phyloP scores from a whole-genome alignment of 2,113 vertebrate species.

The Amblyopsis rosae region DNA sequence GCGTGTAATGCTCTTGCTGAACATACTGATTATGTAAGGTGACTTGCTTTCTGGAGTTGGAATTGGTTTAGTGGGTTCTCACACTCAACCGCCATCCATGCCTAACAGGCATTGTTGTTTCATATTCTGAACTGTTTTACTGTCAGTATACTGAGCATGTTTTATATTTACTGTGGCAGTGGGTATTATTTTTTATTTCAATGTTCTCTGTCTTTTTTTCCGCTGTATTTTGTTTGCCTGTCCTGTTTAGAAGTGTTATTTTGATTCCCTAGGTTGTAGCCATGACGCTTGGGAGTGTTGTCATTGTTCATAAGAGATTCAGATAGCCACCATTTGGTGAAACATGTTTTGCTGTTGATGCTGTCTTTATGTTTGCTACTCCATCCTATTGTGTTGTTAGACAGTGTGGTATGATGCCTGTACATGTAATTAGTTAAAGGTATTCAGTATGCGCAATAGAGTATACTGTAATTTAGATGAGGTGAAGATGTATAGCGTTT shows the following conservation, averaged over 20 bases:
- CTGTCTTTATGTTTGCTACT: conserved; percentile 17
- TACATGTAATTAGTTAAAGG: too few species aligned
- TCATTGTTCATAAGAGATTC: conserved; percentile 14
- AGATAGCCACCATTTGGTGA: conserved; percentile 5
- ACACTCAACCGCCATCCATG: neutral
- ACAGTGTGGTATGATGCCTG: too few species aligned
- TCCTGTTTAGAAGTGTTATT: neutral
- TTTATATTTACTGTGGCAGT: neutral
- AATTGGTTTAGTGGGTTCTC: conserved; percentile 1
- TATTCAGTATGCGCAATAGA: too few species aligned
- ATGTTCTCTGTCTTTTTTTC: neutral
- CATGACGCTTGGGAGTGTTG: neutral
- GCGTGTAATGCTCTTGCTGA: neutral
- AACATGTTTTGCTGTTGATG: conserved; percentile 27
- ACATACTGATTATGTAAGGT: neutral
- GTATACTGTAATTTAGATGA: too few species aligned
- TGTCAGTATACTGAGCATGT: neutral
- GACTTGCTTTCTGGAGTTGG: neutral
- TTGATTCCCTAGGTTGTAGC: neutral
- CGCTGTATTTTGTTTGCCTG: neutral
- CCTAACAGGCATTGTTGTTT: neutral
- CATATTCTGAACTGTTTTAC: neutral
- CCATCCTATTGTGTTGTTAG: neutral
- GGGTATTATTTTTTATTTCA: neutral
- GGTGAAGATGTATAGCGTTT: too few species aligned